These are phyloP conservation scores for Phataginus tetradactyla DNA, from an alignment of 2,797 vertebrate species.

Conservation along the genomic window DNA sequence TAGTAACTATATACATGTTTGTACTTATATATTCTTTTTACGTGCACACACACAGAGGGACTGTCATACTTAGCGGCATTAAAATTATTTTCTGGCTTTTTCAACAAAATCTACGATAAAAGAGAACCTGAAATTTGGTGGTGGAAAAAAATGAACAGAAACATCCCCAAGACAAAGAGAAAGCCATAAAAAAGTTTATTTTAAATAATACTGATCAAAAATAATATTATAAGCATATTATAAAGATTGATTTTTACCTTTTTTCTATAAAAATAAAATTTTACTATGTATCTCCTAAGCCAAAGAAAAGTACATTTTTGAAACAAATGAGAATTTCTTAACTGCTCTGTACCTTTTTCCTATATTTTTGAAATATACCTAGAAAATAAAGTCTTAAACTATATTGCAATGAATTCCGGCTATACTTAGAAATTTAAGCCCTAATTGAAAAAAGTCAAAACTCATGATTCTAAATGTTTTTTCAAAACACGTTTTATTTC, in stretches of 20 bases:
- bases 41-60: not conserved
- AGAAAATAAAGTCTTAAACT: constrained; percentile 49
- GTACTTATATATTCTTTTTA: not conserved
- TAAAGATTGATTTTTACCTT: constrained; percentile 54
- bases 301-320: constrained; percentile 31
- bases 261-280: constrained; percentile 52
- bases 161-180: not conserved
- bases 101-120: constrained; percentile 42
- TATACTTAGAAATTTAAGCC: constrained; percentile 68
- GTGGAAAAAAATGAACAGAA: constrained; percentile 22
- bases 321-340: constrained; percentile 44
- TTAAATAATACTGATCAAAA: constrained; percentile 47
- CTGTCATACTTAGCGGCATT: not conserved
- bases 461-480: constrained; percentile 73
- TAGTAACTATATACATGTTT: not conserved
- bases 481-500: constrained; percentile 79
- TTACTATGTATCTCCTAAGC: constrained; percentile 49
- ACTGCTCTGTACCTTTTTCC: not conserved
- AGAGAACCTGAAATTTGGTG: not conserved
- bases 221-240: not conserved
- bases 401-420: constrained; percentile 35
- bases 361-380: constrained; percentile 13
- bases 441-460: constrained; percentile 49
- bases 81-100: not conserved
- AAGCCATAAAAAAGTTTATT: constrained; percentile 24